Conservation (phyloP, 2,888 invertebrate genomes). For the Sialis fuliginosa region DNA sequence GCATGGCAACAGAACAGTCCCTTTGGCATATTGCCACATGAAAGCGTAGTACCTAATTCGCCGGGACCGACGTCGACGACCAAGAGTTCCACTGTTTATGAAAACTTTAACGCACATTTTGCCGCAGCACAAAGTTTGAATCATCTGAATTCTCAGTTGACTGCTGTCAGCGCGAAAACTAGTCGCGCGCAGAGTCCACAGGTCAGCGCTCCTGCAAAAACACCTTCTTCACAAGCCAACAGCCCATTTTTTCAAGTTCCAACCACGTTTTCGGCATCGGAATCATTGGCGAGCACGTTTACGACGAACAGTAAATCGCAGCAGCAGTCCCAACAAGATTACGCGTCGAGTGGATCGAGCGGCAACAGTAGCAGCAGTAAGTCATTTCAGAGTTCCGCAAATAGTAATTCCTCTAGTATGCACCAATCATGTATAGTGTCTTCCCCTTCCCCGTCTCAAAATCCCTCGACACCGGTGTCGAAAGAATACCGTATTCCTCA, state of each 20-base stretch:
- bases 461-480: conserved; percentile 26
- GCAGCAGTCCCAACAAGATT: conserved; percentile 16
- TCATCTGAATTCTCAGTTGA: conserved; percentile 45
- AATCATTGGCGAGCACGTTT: conserved; percentile 25
- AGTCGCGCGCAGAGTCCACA: conserved; percentile 29
- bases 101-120: conserved; percentile 55
- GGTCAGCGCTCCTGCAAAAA: conserved; percentile 23
- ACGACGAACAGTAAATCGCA: conserved; percentile 34
- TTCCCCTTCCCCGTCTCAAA: conserved; percentile 37
- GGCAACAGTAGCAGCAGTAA: conserved; percentile 33
- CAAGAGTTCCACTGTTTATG: conserved; percentile 36
- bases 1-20: conserved; percentile 67
- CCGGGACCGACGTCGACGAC: conserved; percentile 39
- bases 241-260: conserved; percentile 46
- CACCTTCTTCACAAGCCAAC: conserved; percentile 30
- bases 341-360: conserved; percentile 14
- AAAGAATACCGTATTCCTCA: conserved; percentile 46
- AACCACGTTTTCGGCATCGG: conserved; percentile 37
- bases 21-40: conserved; percentile 62
- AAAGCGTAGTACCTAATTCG: conserved; percentile 51
- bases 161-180: conserved; percentile 32
- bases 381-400: conserved; percentile 20
- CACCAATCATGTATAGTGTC: conserved; percentile 58
- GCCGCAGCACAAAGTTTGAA: conserved; percentile 44
- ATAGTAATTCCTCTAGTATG: conserved; percentile 21